A percentile compares a stretch with the other conserved stretches of the same genome.
Evolutionary conservation across 37 sponge, comb jelly and placozoan species (phyloP).

Genomic region (Chondrosia reniformis): DNA sequence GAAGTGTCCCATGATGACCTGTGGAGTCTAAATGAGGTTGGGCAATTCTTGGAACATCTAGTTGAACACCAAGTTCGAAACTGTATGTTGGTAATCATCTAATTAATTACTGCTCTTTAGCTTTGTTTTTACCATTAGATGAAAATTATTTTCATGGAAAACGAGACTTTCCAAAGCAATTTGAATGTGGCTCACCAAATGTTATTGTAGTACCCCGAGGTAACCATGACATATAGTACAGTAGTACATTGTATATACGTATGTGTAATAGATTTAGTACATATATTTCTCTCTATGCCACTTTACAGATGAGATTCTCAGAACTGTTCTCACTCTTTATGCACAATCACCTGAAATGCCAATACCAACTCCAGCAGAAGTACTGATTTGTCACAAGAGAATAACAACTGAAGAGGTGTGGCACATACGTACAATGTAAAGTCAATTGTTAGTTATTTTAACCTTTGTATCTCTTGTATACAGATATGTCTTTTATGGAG

Average conservation of each 20-base stretch:
- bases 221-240: not conserved
- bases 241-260: not conserved
- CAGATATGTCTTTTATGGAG: conserved; percentile 66
- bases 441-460: not conserved
- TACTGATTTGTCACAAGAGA: conserved; percentile 41
- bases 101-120: not conserved
- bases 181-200: conserved; percentile 13
- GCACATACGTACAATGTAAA: not conserved
- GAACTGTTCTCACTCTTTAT: conserved; percentile 39
- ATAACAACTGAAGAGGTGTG: conserved; percentile 71
- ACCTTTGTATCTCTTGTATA: not conserved
- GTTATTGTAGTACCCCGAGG: not conserved
- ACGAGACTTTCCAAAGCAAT: not conserved
- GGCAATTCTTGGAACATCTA: not conserved
- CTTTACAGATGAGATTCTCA: conserved; percentile 46
- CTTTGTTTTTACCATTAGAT: not conserved
- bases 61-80: not conserved
- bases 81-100: not conserved
- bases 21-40: not conserved
- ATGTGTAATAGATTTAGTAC: not conserved
- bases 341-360: conserved; percentile 44
- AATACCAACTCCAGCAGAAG: conserved; percentile 65
- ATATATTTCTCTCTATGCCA: not conserved
- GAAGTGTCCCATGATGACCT: not conserved
- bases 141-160: not conserved